Evolutionary conservation across 2,113 vertebrate genomes (phyloP).

Genomic region (Smithornis capensis): DNA sequence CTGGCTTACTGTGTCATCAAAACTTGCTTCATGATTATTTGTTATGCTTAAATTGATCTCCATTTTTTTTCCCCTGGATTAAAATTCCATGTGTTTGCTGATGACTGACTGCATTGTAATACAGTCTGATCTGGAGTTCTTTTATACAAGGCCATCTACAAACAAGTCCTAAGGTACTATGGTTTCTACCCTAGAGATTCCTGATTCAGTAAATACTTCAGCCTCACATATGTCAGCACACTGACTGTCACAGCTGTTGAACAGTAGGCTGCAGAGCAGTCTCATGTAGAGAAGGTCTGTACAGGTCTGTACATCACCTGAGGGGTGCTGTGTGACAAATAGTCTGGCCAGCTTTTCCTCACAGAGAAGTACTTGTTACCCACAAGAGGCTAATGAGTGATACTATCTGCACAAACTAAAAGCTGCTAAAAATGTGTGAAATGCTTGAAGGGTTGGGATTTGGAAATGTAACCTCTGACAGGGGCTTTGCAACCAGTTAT

Average conservation of each 20-base stretch:
- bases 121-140: background rate
- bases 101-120: background rate
- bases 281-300: background rate
- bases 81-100: constrained; percentile 1
- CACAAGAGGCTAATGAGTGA: background rate
- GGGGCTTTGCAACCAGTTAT: background rate
- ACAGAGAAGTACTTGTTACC: background rate
- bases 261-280: too few species aligned
- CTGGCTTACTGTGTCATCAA: constrained; percentile 42
- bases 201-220: background rate
- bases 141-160: background rate
- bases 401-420: background rate
- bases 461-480: background rate
- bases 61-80: background rate
- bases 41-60: constrained; percentile 7
- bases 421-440: background rate
- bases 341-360: background rate
- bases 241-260: background rate
- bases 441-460: background rate
- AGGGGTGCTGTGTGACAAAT: background rate
- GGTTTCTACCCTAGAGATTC: background rate
- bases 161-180: background rate
- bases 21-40: constrained; percentile 34
- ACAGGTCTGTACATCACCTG: background rate
- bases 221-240: background rate